Evolutionary conservation across 92 coral and sea anemone genomes (phyloP), one percentile per base, ranked within the genome.

Genomic region (Porites cylindrica): DNA sequence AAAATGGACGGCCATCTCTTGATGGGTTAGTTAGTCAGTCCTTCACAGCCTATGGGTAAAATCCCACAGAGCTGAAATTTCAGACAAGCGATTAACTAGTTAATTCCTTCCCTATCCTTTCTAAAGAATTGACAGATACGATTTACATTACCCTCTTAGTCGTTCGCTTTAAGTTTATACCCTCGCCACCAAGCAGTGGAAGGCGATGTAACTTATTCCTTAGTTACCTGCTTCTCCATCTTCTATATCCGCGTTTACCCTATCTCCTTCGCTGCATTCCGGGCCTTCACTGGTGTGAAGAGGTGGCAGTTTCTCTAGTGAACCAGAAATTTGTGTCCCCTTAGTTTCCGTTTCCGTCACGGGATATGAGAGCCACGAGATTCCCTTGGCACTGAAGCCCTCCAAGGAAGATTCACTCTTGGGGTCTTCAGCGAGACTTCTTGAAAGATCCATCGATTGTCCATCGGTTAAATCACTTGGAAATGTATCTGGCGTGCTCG

Each of bases 401-500:
- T 81, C 77, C 21, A 1, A n/a, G 43, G 56, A 12, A n/a, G 54
- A 19, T 7, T n/a, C 50, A 14, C 9, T 53, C 58, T 70, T 58
- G 51, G 29, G 66, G 10, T 19, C 77, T 81, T 32, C 76, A 20
- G n/a, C 2, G 6, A 67, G 53, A 14, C 8, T 26, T 5, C n/a
- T n/a, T 56, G 67, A 68, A 80, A 76, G 29, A 56, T 12, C 52
- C 52, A 67, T 18, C 38, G 18, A 24, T 54, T 51, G 52, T 13
- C 66, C 58, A 17, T 58, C 59, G 17, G 18, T 70, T 52, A 9
- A 16, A 32, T 70, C 77, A 10, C 13, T 67, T 32, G 77, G 14
- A 10, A 58, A 24, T 18, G 53, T 21, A 38, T 70, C 85, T 66
- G 77, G 67, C 29, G 76, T 81, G 59, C 76, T 52, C 10, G 85